phyloP scores from a whole-genome alignment of 2,113 vertebrate species.

The Lophochroa leadbeateri region DNA sequence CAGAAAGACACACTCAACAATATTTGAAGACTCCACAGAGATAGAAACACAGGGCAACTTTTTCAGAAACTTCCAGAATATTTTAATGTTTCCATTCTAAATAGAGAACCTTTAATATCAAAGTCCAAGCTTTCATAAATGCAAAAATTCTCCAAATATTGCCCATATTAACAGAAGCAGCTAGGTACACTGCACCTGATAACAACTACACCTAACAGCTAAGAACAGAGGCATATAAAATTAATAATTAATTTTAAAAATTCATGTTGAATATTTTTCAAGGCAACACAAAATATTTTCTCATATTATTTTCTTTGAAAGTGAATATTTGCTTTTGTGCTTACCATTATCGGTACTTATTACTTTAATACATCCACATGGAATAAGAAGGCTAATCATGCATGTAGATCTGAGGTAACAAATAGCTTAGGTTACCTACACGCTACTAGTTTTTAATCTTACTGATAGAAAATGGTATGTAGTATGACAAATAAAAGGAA shows the following conservation, averaged over 20 bases:
- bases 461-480: not conserved
- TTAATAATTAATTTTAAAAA: not conserved
- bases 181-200: not conserved
- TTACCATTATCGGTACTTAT: not conserved
- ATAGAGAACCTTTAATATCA: not conserved
- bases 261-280: not conserved
- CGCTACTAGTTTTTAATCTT: not conserved
- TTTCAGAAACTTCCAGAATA: not conserved
- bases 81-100: not conserved
- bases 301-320: not conserved
- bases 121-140: not conserved
- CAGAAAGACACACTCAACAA: not conserved
- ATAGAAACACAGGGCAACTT: not conserved
- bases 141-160: not conserved
- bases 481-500: not conserved
- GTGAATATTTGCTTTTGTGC: not conserved
- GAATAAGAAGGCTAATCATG: not conserved
- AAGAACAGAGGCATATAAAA: not conserved
- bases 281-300: not conserved
- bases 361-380: not conserved
- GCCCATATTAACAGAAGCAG: not conserved
- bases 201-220: not conserved
- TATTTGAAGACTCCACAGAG: not conserved
- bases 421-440: not conserved
- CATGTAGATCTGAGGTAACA: not conserved